Evolutionary conservation across 2,113 vertebrate species (phyloP), one percentile per base, ranked within the genome.

Genomic region (Blennius ocellaris): DNA sequence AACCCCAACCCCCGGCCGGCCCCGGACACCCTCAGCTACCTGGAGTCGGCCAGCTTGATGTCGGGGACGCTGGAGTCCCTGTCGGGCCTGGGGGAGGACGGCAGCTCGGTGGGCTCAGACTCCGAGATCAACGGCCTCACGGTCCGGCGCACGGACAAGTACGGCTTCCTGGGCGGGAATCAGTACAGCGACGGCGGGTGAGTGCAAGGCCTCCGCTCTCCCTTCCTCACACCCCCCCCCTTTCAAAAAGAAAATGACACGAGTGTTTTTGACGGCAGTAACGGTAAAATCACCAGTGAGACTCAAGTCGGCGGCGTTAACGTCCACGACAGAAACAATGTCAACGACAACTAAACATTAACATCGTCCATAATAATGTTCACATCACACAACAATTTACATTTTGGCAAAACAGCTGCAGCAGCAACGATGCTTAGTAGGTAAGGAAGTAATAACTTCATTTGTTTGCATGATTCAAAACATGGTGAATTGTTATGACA

Each of bases 41-140:
- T 97, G 78, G 96, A 97, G 79, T 97, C 96, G 0, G 96, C 95
- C 74, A 97, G 96, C 84, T 45, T 97, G 63, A 96, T 97, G 93
- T 97, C 96, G 0, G 96, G 96, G 49, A 97, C 96, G 0, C 49
- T 96, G 90, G 96, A 97, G 85, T 97, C 96, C 5, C 90, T 97
- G 72, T 91, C 92, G 1, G 89, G 94, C 0, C 70, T 95, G 44
- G 94, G 93, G 11, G 96, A 97, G 40, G 96, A 97, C 44, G 91
- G 90, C 59, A 97, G 96, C 90, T 97, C 96, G 1, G 0, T 97
- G 67, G 96, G 96, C 36, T 97, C 96, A 0, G 96, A 97, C 87
- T 97, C 96, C 0, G 96, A 97, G 86, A 91, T 95, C 84, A 96
- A 96, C 8, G 96, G 95, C 38, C 63, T 94, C 63, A 63, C 93